These are phyloP conservation scores for Physocephala rufipes DNA, from an alignment of 2,888 invertebrate species.

Conservation along the genomic window DNA sequence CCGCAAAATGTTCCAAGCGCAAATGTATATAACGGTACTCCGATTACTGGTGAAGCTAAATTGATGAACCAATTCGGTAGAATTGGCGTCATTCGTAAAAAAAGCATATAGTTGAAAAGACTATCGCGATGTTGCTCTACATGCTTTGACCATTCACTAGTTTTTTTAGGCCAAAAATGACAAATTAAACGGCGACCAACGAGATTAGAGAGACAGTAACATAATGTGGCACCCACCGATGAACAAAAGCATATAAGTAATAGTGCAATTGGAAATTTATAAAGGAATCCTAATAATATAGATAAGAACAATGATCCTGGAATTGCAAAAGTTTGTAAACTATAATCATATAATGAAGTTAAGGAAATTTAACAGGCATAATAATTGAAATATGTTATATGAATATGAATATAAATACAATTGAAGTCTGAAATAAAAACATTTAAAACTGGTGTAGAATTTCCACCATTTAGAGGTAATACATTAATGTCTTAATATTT, in stretches of 20 bases:
- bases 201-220: conserved; percentile 91
- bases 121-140: conserved; percentile 88
- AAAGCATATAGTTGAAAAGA: conserved; percentile 95
- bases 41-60: conserved; percentile 94
- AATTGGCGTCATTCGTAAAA: conserved; percentile 95
- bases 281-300: conserved; percentile 95
- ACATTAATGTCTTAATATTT: no score
- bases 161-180: conserved; percentile 88
- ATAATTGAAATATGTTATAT: no score
- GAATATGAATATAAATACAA: no score
- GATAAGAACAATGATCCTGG: conserved; percentile 98
- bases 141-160: conserved; percentile 84
- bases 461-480: no score
- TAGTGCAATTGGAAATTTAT: conserved; percentile 91
- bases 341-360: conserved; percentile 62
- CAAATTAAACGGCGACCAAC: conserved; percentile 86
- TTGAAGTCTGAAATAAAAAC: background rate
- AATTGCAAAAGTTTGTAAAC: conserved; percentile 98
- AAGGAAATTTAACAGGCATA: no score
- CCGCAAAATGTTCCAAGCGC: conserved; percentile 96
- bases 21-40: conserved; percentile 92
- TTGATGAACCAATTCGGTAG: conserved; percentile 95
- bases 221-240: conserved; percentile 93
- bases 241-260: conserved; percentile 92
- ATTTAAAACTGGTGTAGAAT: no score